Base-by-base conservation (phyloP, 2,113 vertebrate species). In the Chamaetylas fuelleborni region DNA sequence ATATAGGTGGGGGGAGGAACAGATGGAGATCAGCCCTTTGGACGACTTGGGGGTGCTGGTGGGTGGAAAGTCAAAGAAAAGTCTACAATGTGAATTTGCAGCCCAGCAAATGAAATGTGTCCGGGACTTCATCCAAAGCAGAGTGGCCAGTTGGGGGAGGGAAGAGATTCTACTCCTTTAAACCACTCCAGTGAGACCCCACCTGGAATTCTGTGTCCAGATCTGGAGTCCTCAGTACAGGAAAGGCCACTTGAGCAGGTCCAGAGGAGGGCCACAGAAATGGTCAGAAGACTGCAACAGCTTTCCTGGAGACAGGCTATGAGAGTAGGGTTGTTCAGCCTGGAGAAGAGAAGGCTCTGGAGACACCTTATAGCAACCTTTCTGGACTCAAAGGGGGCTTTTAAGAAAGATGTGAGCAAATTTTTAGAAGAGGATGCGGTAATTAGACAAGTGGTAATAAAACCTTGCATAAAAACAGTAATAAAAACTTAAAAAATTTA, bases 81-180 rank as follows among this genome's bases (percentile, higher is more conserved):
- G 5, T 9, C 2, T 1, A 8, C 2, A 51, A 11, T 12, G 19
- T 45, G 14, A 0, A 1, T 40, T 62, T 12, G 12, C 14, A 78
- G 26, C 14, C 4, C 29, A 42, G 65, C 9, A 92, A 26, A 47
- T 9, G 9, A 72, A 17, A 15, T 0, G 0, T 4, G 8, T 31
- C 47, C 19, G 26, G 10, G 25, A 8, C 16, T 64, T 14, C n/a
- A 69, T 34, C 20, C 22, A 58, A 66, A 47, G 1, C 36, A 51
- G 12, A 0, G 0, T 20, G 12, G 12, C 12, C n/a, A 42, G 17
- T 9, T 78, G n/a, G 12, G 13, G 0, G 0, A 51, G 16, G 15
- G 12, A 78, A 14, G 29, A 29, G 5, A 66, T 51, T 88, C 28
- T 50, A 2, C 7, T 45, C 5, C 14, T 48, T 33, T 38, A 60